These are phyloP conservation scores for Pitta sordida DNA, from an alignment of 2,113 vertebrate species.

Conservation along the genomic window DNA sequence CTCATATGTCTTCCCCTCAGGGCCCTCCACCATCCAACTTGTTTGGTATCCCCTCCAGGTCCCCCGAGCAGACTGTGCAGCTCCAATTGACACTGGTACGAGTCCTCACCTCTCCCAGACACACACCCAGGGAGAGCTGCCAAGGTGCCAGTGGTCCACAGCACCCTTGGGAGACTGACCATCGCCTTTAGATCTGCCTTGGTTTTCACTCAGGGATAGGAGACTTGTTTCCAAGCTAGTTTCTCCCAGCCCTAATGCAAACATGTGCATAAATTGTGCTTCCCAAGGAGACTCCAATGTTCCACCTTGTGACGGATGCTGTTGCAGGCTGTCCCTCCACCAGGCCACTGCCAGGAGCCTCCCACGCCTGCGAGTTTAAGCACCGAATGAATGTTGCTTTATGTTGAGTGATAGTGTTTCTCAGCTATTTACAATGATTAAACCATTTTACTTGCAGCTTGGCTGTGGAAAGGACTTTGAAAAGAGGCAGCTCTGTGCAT, in stretches of 20 bases:
- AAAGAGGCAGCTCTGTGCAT: slow-evolving; percentile 41
- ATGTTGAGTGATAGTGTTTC: neutral
- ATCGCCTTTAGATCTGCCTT: neutral
- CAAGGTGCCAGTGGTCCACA: neutral
- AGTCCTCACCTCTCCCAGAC: neutral
- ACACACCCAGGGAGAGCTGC: neutral
- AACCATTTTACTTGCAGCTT: slow-evolving; percentile 34
- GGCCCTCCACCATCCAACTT: neutral
- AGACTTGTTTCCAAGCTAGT: neutral
- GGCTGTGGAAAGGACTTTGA: slow-evolving; percentile 4
- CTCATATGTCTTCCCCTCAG: neutral
- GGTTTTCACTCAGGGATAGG: neutral
- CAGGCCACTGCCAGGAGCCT: neutral
- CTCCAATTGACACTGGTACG: neutral
- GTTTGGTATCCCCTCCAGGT: neutral
- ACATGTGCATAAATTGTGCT: fast-evolving
- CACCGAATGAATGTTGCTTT: fast-evolving
- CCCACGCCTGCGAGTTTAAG: neutral
- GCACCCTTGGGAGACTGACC: neutral
- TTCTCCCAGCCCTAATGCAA: neutral
- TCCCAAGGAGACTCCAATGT: neutral
- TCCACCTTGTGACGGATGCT: fast-evolving
- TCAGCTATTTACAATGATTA: neutral
- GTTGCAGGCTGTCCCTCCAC: neutral
- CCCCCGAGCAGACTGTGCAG: neutral